phyloP scores from a whole-genome alignment of 2,888 invertebrate genomes.

The Agriotes lineatus region DNA sequence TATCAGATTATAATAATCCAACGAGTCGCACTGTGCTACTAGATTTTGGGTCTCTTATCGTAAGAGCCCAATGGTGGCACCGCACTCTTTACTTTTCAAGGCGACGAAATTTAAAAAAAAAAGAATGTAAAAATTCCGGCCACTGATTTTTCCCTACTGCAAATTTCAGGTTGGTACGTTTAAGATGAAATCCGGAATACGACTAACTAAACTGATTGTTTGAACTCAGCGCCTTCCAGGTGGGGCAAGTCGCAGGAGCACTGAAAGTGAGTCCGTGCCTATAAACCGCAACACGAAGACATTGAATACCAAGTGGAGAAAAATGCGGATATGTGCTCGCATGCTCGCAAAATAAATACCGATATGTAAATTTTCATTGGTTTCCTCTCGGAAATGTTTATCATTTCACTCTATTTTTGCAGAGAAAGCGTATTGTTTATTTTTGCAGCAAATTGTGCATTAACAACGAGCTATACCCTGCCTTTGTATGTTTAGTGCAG shows the following conservation, averaged over 20 bases:
- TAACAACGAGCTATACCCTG: no score
- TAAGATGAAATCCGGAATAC: slow-evolving; percentile 34
- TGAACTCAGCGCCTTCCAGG: slow-evolving; percentile 18
- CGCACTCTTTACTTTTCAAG: no score
- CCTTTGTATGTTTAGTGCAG: no score
- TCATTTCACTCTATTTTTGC: no score
- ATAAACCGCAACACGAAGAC: slow-evolving; percentile 31
- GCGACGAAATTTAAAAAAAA: no score
- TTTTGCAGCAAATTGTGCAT: no score
- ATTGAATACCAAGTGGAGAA: slow-evolving; percentile 29
- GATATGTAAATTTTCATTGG: background rate
- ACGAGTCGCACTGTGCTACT: background rate
- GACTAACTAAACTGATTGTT: slow-evolving; percentile 34
- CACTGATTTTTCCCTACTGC: no score
- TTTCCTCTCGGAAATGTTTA: background rate
- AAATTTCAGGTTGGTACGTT: slow-evolving; percentile 10
- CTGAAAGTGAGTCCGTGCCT: slow-evolving; percentile 31
- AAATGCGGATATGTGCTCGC: slow-evolving; percentile 19
- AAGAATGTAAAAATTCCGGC: no score
- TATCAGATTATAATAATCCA: background rate
- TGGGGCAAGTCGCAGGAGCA: slow-evolving; percentile 25
- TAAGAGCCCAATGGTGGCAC: no score
- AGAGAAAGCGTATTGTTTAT: no score
- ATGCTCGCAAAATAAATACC: background rate
- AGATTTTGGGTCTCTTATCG: background rate